Evolutionary conservation across 1,140 invertebrate genomes (phyloP).

Genomic region (Trachymyrmex septentrionalis): DNA sequence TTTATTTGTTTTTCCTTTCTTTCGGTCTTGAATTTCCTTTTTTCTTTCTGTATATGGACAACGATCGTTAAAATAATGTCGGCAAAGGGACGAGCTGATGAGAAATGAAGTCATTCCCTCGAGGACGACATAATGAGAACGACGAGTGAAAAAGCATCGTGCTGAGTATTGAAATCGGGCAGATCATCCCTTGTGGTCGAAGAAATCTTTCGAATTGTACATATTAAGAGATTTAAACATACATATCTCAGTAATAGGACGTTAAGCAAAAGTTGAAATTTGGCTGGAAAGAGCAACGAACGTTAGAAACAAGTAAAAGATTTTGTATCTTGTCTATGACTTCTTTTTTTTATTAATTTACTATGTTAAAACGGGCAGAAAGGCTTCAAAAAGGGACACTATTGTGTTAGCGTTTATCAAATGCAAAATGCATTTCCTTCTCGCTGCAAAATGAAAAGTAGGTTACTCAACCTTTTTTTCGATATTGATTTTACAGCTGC

Average conservation of each 20-base stretch:
- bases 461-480: conserved; percentile 62
- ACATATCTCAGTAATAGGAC: background rate
- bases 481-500: conserved; percentile 61
- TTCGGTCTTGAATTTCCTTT: background rate
- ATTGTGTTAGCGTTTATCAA: conserved; percentile 1
- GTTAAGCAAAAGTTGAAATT: background rate
- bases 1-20: background rate
- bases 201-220: background rate
- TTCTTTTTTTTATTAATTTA: background rate
- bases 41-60: conserved; percentile 17
- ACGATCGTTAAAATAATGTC: conserved; percentile 69
- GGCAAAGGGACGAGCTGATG: background rate
- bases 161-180: conserved; percentile 9
- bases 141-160: conserved; percentile 16
- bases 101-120: conserved; percentile 26
- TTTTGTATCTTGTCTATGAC: background rate
- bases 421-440: conserved; percentile 37
- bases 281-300: background rate
- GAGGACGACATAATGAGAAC: conserved; percentile 3
- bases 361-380: background rate
- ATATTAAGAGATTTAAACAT: background rate
- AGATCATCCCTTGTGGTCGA: conserved; percentile 39
- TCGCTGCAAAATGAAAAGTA: conserved; percentile 10
- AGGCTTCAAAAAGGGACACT: background rate
- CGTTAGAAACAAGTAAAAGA: background rate